These are phyloP conservation scores for Oreortyx pictus DNA, from an alignment of 2,797 vertebrate species.

Conservation along the genomic window DNA sequence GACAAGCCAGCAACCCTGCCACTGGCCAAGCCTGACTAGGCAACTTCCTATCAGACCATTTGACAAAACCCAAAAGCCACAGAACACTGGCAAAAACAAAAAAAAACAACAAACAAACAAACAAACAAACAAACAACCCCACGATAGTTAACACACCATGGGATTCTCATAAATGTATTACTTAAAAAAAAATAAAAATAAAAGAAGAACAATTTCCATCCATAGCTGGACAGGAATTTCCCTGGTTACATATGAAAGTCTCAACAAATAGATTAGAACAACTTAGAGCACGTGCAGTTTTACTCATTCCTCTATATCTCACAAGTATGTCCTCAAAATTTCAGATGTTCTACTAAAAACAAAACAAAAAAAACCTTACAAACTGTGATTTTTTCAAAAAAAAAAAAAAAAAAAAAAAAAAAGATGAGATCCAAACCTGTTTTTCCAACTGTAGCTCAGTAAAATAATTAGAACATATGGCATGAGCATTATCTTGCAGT, in stretches of 20 bases:
- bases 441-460: background rate
- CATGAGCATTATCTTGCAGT: background rate
- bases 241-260: background rate
- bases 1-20: fast-evolving
- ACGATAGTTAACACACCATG: too few relatives aligned
- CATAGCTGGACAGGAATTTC: background rate
- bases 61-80: background rate
- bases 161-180: background rate
- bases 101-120: too few relatives aligned
- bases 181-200: too few relatives aligned
- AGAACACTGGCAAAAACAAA: background rate
- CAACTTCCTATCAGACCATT: background rate
- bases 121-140: too few relatives aligned
- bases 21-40: background rate
- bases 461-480: background rate
- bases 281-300: background rate
- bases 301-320: background rate
- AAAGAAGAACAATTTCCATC: background rate
- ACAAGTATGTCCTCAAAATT: background rate
- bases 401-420: background rate
- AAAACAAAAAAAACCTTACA: background rate
- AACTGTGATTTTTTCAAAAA: background rate
- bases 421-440: background rate
- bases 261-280: background rate
- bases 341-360: background rate